Evolutionary conservation across 2,797 vertebrate genomes (phyloP).

Genomic region (Lemur catta): DNA sequence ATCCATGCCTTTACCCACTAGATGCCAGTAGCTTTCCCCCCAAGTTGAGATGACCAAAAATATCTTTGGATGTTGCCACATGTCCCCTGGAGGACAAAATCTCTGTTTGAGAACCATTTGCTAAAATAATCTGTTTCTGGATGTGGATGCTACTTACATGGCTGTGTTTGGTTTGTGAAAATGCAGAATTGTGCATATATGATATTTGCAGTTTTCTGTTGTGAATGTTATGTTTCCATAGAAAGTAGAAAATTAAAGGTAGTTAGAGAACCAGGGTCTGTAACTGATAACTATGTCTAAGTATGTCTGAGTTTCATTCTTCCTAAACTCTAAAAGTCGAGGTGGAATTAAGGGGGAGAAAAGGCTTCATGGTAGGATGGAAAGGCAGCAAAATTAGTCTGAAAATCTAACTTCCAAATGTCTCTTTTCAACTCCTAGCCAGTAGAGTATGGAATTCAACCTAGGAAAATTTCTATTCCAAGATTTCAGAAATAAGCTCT

Average conservation of each 20-base stretch:
- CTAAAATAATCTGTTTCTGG: neutral
- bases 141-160: neutral
- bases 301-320: neutral
- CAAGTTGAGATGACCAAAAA: neutral
- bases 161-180: neutral
- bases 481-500: constrained; percentile 37
- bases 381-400: constrained; percentile 10
- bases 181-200: neutral
- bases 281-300: neutral
- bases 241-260: neutral
- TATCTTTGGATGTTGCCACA: neutral
- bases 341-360: neutral
- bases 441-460: neutral
- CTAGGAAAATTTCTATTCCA: neutral
- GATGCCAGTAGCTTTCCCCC: neutral
- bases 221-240: constrained; percentile 45
- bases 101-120: constrained; percentile 9
- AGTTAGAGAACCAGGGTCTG: neutral
- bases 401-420: constrained; percentile 4
- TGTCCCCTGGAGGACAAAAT: neutral
- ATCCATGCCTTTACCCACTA: neutral
- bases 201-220: constrained; percentile 15
- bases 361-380: neutral
- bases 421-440: neutral
- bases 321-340: neutral